These are phyloP conservation scores for Oreochromis mossambicus DNA, from an alignment of 2,797 vertebrate genomes.

Conservation along the genomic window DNA sequence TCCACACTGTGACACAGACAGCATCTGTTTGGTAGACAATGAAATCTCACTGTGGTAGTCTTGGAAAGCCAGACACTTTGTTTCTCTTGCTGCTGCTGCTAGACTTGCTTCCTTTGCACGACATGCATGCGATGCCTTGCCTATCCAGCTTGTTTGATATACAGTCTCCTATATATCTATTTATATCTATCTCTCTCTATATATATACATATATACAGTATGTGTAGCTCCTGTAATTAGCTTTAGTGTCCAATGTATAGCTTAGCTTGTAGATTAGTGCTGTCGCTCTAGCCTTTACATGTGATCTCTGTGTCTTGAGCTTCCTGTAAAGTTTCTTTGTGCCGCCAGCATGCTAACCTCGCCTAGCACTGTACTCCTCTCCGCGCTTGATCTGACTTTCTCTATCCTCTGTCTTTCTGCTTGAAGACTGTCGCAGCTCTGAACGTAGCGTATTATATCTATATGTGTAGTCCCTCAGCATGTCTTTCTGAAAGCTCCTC, in stretches of 20 bases:
- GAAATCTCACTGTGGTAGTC: conserved; percentile 39
- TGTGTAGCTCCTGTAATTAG: conserved; percentile 72
- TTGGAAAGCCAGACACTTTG: conserved; percentile 41
- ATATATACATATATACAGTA: conserved; percentile 58
- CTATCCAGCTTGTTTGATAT: conserved; percentile 73
- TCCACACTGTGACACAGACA: conserved; percentile 55
- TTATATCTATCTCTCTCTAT: conserved; percentile 25
- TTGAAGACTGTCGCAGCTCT: conserved; percentile 68
- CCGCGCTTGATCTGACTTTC: conserved; percentile 61
- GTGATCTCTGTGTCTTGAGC: conserved; percentile 65
- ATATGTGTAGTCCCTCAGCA: conserved; percentile 71
- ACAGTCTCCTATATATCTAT: conserved; percentile 64
- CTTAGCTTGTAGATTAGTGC: conserved; percentile 76
- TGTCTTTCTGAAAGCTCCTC: conserved; percentile 69
- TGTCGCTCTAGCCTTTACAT: conserved; percentile 75
- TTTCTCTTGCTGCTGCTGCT: conserved; percentile 64
- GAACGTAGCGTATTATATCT: conserved; percentile 60
- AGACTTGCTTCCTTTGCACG: conserved; percentile 76
- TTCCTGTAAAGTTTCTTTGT: conserved; percentile 66
- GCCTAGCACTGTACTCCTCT: conserved; percentile 64
- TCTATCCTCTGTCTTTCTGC: conserved; percentile 65
- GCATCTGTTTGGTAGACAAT: conserved; percentile 30
- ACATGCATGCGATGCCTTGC: conserved; percentile 77
- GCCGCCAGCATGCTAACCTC: conserved; percentile 75
- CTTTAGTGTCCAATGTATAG: conserved; percentile 67